These are phyloP conservation scores for Tenthredo notha DNA, from an alignment of 2,888 invertebrate genomes.

Conservation along the genomic window DNA sequence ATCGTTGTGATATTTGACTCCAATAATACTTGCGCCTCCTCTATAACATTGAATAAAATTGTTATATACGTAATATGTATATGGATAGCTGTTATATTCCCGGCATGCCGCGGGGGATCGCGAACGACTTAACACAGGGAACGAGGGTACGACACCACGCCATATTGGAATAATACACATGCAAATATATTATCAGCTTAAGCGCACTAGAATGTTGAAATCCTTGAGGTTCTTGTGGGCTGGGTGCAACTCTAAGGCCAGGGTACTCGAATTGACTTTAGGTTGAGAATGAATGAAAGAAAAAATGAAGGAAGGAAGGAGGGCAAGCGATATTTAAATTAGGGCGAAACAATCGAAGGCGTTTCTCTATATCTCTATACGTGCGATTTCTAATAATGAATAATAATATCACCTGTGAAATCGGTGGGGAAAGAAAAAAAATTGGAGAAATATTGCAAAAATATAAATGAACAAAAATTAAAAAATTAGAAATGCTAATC, in stretches of 20 bases:
- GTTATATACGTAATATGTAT: not conserved
- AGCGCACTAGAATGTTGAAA: constrained; percentile 67
- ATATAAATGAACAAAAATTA: not conserved
- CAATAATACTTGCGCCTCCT: not conserved
- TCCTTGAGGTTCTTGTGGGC: constrained; percentile 61
- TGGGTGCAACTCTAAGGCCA: constrained; percentile 30
- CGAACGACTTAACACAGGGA: not conserved
- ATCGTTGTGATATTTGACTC: not conserved
- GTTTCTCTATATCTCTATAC: not conserved
- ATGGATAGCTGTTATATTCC: not conserved
- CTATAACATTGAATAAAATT: constrained; percentile 21
- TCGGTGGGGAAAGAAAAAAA: not conserved
- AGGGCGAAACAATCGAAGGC: constrained; percentile 39
- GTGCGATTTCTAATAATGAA: not conserved
- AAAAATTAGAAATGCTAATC: not conserved
- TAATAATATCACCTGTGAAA: not conserved
- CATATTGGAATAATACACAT: constrained; percentile 48
- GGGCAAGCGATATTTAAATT: constrained; percentile 36
- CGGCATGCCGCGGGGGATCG: constrained; percentile 23
- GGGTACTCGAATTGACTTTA: constrained; percentile 41
- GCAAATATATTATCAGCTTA: constrained; percentile 64
- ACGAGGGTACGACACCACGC: constrained; percentile 16
- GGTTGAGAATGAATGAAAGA: not conserved
- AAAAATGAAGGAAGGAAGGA: too few relatives aligned
- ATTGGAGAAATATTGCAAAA: not conserved